phyloP scores from a whole-genome alignment of 2,113 vertebrate species.

The Pluvialis apricaria region DNA sequence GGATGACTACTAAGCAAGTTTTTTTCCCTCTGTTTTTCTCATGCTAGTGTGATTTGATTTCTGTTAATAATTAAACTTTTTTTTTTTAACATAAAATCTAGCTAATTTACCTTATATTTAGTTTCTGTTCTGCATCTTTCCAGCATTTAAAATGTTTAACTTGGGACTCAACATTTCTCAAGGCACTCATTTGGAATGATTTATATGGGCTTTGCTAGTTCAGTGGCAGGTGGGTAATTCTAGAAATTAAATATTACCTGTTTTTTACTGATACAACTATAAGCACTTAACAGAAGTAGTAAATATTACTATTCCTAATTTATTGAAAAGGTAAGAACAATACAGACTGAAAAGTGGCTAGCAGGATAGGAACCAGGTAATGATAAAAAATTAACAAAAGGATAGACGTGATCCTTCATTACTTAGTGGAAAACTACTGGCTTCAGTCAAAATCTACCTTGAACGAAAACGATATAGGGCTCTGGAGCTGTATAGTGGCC shows the following conservation, averaged over 20 bases:
- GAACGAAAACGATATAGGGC: neutral
- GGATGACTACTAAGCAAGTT: neutral
- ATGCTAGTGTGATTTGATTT: neutral
- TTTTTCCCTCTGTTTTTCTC: neutral
- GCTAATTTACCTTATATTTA: neutral
- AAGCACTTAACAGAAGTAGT: constrained; percentile 16
- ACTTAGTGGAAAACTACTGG: neutral
- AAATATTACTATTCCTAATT: constrained; percentile 1
- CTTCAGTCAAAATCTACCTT: neutral
- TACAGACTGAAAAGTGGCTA: neutral
- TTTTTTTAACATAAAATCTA: neutral
- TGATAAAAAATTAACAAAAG: neutral
- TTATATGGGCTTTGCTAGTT: constrained; percentile 21
- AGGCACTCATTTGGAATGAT: constrained; percentile 36
- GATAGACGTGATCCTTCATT: neutral
- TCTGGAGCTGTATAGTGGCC: neutral
- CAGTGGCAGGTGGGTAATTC: constrained; percentile 9
- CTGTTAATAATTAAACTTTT: neutral
- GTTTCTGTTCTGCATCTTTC: constrained; percentile 7
- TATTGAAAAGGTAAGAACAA: constrained; percentile 16
- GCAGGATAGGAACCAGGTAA: neutral
- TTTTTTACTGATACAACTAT: neutral
- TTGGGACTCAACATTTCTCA: constrained; percentile 17
- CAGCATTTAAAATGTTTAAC: constrained; percentile 23
- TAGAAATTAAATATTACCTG: constrained; percentile 23